Evolutionary conservation across 2,888 invertebrate species (phyloP).

Genomic region (Apodemia mormo): DNA sequence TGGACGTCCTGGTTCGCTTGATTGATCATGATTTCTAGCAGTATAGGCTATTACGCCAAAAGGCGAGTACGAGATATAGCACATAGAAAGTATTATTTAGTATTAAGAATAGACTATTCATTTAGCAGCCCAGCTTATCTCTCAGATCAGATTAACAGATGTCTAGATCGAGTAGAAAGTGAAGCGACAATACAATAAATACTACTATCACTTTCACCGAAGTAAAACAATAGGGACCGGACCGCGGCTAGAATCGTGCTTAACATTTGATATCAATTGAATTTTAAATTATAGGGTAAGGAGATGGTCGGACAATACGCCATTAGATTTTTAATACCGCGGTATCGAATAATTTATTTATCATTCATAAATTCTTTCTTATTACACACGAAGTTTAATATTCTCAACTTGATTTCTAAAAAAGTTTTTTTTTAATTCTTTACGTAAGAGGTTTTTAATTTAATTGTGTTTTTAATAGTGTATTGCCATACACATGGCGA

Average conservation of each 20-base stretch:
- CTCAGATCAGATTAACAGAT: slow-evolving; percentile 10
- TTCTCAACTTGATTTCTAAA: too few relatives aligned
- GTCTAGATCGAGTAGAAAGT: slow-evolving; percentile 13
- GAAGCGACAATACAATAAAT: slow-evolving; percentile 13
- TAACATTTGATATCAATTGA: slow-evolving; percentile 14
- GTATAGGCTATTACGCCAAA: too few relatives aligned
- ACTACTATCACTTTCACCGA: slow-evolving; percentile 15
- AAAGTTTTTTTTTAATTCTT: too few relatives aligned
- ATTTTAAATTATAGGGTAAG: neutral
- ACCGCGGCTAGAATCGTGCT: slow-evolving; percentile 8
- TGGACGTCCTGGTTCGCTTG: too few relatives aligned
- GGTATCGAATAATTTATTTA: neutral
- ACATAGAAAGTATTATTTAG: neutral
- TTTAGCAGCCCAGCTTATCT: neutral
- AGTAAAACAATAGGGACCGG: slow-evolving; percentile 7
- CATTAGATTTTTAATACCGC: neutral
- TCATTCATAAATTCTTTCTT: neutral
- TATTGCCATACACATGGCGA: too few relatives aligned
- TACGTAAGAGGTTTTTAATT: too few relatives aligned
- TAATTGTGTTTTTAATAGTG: too few relatives aligned
- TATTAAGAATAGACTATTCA: neutral
- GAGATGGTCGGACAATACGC: neutral
- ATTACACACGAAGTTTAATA: neutral
- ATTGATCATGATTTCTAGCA: too few relatives aligned
- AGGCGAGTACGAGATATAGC: too few relatives aligned